A percentile compares a stretch with the other conserved stretches of the same genome.
These are phyloP conservation scores for Amphipoea oculea DNA, from an alignment of 2,888 invertebrate species.

Conservation along the genomic window DNA sequence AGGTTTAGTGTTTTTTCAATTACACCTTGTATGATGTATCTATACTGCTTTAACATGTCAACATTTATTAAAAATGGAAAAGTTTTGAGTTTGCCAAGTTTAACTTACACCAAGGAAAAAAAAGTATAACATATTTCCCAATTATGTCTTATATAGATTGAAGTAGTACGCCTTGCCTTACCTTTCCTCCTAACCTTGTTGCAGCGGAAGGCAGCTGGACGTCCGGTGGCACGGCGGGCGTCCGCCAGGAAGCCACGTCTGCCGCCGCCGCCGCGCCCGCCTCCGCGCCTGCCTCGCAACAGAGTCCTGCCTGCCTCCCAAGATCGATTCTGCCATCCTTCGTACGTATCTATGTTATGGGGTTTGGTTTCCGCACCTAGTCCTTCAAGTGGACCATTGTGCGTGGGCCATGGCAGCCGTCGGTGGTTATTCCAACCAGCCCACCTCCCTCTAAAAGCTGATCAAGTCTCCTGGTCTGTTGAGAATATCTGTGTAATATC, in stretches of 20 bases:
- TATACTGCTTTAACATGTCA: background rate
- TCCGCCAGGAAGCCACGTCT: conserved; percentile 88
- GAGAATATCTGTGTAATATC: too few species aligned
- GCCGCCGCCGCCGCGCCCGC: conserved; percentile 89
- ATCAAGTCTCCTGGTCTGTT: too few species aligned
- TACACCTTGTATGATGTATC: background rate
- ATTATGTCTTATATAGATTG: conserved; percentile 2
- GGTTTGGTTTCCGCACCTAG: too few species aligned
- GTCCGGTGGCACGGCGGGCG: conserved; percentile 94
- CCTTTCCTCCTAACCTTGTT: conserved; percentile 48
- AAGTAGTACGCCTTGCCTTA: conserved; percentile 40
- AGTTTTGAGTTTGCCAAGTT: background rate
- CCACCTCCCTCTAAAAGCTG: too few species aligned
- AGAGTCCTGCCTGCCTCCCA: conserved; percentile 91
- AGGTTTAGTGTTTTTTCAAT: background rate
- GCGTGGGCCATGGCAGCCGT: too few species aligned
- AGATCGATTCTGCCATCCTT: conserved; percentile 94
- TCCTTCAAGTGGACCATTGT: too few species aligned
- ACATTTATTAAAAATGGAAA: background rate
- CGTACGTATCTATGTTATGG: conserved; percentile 86
- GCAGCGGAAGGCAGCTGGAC: conserved; percentile 97
- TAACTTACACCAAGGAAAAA: background rate
- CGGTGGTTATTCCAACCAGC: too few species aligned
- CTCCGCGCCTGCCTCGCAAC: conserved; percentile 89
- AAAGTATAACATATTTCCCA: background rate